Evolutionary conservation across 2,113 vertebrate genomes (phyloP).

Genomic region (Pollimyrus isidori): DNA sequence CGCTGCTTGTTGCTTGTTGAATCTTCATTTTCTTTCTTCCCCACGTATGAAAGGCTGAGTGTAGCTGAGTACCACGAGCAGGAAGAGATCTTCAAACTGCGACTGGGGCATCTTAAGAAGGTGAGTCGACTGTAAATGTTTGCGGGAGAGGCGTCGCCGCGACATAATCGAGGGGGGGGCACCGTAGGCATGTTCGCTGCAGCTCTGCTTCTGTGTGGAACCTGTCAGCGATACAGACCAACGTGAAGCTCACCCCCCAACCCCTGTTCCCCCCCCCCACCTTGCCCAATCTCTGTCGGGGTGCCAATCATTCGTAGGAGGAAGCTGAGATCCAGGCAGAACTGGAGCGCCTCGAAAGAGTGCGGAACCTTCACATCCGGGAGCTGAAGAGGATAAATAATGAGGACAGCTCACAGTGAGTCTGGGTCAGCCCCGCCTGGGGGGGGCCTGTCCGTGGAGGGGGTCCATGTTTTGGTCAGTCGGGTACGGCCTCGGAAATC

Average conservation of each 20-base stretch:
- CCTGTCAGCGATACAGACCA: slow-evolving; percentile 32
- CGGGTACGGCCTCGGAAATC: background rate
- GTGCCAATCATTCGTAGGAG: slow-evolving; percentile 71
- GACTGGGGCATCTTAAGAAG: slow-evolving; percentile 98
- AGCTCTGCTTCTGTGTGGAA: slow-evolving; percentile 1
- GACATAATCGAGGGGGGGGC: slow-evolving; percentile 23
- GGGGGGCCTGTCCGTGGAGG: background rate
- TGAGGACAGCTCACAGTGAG: slow-evolving; percentile 99
- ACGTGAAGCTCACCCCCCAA: slow-evolving; percentile 39
- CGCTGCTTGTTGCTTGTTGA: background rate
- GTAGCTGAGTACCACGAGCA: slow-evolving; percentile 98
- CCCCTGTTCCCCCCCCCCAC: slow-evolving; percentile 26
- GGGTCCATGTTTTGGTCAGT: background rate
- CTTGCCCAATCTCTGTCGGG: slow-evolving; percentile 35
- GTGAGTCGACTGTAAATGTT: slow-evolving; percentile 45
- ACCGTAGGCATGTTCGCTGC: slow-evolving; percentile 16
- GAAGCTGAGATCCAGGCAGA: slow-evolving; percentile 99
- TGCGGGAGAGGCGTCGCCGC: slow-evolving; percentile 27
- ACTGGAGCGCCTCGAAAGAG: slow-evolving; percentile 95
- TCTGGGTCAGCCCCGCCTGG: slow-evolving; percentile 1
- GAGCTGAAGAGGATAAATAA: slow-evolving; percentile 99
- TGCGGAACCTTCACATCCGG: slow-evolving; percentile 98
- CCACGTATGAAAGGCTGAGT: slow-evolving; percentile 70
- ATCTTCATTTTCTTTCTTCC: background rate
- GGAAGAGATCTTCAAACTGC: slow-evolving; percentile 98